Evolutionary conservation across 2,113 vertebrate genomes (phyloP), one percentile per base, ranked within the genome.

Genomic region (Megalops atlanticus): DNA sequence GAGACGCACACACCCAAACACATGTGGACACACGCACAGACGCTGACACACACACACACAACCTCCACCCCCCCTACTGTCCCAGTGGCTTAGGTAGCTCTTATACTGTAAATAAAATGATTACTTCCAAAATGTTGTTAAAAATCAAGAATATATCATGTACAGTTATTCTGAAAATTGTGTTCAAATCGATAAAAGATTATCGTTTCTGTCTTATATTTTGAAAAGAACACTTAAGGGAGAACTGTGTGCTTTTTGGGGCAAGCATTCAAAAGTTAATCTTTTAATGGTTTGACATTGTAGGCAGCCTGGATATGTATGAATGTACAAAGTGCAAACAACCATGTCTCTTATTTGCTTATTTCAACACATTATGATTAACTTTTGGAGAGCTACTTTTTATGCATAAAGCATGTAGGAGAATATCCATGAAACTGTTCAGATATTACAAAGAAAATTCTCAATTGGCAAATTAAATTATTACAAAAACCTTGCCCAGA

Each of bases 61-160:
- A 91, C 84, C 58, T 64, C 58, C n/a, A n/a, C n/a, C n/a, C n/a
- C n/a, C n/a, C n/a, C n/a, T n/a, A 4, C 58, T 0, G n/a, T 64
- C 24, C n/a, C 58, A 31, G 58, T 45, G 43, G 14, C 43, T n/a
- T n/a, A 64, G 58, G 58, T 88, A 86, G 91, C 92, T 94, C 87
- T 91, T 91, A 87, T 90, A 88, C 90, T 94, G 94, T 94, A 94
- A 93, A 95, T 95, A 93, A 88, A 80, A 86, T 85, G 84, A 89
- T 88, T 85, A 82, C 85, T 85, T 87, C 80, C 71, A 82, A 90
- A 89, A 84, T 89, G 89, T 94, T 93, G 93, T 95, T 93, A 95
- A 94, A 87, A 93, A 88, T 84, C 80, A 80, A 82, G 43, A 93
- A 92, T 93, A 93, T 93, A 92, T 94, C 92, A 89, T 94, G 93